These are phyloP conservation scores for Lonchura striata DNA, from an alignment of 2,113 vertebrate genomes.

Conservation along the genomic window DNA sequence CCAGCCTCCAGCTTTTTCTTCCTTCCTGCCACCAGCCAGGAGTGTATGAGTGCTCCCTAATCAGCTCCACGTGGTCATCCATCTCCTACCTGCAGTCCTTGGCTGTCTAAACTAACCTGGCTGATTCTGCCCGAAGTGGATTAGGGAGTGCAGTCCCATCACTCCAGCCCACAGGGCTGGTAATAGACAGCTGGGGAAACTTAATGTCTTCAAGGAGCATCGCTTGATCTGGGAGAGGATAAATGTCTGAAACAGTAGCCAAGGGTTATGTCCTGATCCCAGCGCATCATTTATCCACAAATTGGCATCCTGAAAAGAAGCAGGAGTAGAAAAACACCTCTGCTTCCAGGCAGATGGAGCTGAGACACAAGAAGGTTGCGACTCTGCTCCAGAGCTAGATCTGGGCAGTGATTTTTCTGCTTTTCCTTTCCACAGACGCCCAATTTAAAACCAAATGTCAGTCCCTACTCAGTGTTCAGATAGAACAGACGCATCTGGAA, in stretches of 20 bases:
- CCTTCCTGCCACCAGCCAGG: background rate
- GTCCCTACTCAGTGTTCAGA: background rate
- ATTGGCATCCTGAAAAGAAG: background rate
- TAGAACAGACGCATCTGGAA: slow-evolving; percentile 49
- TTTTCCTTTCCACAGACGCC: background rate
- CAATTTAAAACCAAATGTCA: background rate
- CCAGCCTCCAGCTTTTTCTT: background rate
- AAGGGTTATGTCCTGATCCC: slow-evolving; percentile 17
- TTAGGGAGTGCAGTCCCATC: background rate
- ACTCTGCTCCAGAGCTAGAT: background rate
- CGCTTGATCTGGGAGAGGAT: slow-evolving; percentile 48
- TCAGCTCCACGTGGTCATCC: background rate
- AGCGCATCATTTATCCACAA: slow-evolving; percentile 7
- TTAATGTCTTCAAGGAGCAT: slow-evolving; percentile 29
- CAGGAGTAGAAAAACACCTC: background rate
- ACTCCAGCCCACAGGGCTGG: background rate
- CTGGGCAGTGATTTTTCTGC: background rate
- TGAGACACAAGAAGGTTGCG: background rate
- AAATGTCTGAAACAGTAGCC: slow-evolving; percentile 36
- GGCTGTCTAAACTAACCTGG: background rate
- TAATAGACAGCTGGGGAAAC: background rate
- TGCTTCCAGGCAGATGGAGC: background rate
- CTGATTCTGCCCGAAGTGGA: background rate
- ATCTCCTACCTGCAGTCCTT: background rate
- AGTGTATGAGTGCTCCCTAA: background rate